These are phyloP conservation scores for Euura saliciscinereae DNA, from an alignment of 1,140 invertebrate genomes.

Conservation along the genomic window DNA sequence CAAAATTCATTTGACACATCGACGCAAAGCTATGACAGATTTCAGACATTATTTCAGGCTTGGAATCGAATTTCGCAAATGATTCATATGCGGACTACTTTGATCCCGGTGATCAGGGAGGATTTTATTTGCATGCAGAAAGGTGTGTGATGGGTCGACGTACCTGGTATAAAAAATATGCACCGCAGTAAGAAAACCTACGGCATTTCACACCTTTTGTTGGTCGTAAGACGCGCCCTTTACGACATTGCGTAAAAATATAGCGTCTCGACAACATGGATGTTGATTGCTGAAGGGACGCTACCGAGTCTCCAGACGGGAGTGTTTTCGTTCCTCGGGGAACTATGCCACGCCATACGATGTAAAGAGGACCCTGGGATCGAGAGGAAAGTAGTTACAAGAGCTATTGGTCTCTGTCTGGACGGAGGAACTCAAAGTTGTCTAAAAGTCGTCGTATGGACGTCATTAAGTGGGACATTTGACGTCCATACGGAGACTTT, in stretches of 20 bases:
- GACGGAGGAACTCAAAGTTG: conserved; percentile 33
- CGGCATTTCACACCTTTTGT: background rate
- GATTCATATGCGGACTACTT: no score
- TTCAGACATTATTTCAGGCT: no score
- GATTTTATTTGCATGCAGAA: background rate
- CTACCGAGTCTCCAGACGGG: conserved; percentile 22
- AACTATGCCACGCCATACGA: conserved; percentile 25
- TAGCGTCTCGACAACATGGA: conserved; percentile 42
- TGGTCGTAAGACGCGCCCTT: conserved; percentile 47
- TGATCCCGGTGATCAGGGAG: no score
- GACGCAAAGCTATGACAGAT: no score
- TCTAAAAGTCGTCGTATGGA: no score
- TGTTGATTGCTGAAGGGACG: conserved; percentile 42
- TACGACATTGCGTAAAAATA: conserved; percentile 42
- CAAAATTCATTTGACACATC: no score
- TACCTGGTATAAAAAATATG: background rate
- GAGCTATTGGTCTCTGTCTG: conserved; percentile 49
- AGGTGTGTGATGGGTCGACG: background rate
- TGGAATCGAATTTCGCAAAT: no score
- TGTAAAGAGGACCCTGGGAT: conserved; percentile 6
- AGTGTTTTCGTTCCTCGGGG: conserved; percentile 24
- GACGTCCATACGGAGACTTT: no score
- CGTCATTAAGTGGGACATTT: no score
- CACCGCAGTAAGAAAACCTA: background rate
- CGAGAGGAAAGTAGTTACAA: conserved; percentile 43